These are phyloP conservation scores for Sceloporus tristichus DNA, from an alignment of 2,113 vertebrate species.

Conservation along the genomic window DNA sequence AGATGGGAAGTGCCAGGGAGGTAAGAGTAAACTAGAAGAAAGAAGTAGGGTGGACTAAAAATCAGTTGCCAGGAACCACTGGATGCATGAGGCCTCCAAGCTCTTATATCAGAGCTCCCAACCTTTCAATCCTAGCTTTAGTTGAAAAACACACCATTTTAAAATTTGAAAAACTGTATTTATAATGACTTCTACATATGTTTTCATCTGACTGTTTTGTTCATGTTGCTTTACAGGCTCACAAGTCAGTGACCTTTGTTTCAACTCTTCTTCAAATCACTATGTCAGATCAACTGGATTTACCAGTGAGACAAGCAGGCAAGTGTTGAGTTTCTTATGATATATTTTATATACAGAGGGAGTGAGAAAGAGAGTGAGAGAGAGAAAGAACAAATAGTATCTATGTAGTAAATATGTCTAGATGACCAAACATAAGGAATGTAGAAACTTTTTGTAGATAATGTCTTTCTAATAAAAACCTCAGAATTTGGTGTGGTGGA, in stretches of 20 bases:
- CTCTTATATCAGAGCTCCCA: background rate
- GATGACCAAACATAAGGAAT: background rate
- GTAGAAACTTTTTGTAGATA: background rate
- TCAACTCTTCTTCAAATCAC: constrained; percentile 96
- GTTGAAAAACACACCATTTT: constrained; percentile 19
- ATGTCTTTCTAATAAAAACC: background rate
- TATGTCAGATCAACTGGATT: constrained; percentile 98
- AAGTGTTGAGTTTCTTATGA: constrained; percentile 68
- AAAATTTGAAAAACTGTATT: constrained; percentile 26
- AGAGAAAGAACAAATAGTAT: background rate
- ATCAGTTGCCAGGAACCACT: background rate
- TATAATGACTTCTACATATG: constrained; percentile 19
- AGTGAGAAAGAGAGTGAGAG: too few species aligned
- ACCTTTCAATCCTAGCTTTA: background rate
- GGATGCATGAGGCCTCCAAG: background rate
- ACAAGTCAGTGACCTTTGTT: constrained; percentile 94
- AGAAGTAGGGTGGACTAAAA: background rate
- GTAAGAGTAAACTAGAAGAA: background rate
- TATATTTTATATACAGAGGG: background rate
- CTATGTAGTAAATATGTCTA: background rate
- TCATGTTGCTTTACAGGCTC: constrained; percentile 82
- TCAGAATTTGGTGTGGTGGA: background rate
- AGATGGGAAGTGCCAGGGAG: background rate
- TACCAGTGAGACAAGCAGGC: constrained; percentile 98
- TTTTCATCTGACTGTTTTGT: background rate